phyloP scores from a whole-genome alignment of 2,797 vertebrate genomes.

The Chromis chromis region DNA sequence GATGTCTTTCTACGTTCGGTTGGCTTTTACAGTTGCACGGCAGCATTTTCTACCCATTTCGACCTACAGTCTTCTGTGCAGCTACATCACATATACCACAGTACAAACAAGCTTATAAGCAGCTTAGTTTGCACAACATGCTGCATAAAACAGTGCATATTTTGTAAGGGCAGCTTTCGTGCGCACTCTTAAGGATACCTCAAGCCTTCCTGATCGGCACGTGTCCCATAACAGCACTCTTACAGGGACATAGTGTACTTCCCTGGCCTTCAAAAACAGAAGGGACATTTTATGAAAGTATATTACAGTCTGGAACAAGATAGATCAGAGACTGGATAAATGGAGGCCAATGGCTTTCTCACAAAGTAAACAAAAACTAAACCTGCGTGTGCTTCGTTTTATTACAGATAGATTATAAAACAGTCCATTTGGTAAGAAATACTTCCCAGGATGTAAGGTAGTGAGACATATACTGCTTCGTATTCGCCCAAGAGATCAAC shows the following conservation, averaged over 20 bases:
- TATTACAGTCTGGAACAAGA: constrained; percentile 50
- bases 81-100: no score
- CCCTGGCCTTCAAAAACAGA: constrained; percentile 11
- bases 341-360: constrained; percentile 29
- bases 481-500: constrained; percentile 52
- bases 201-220: constrained; percentile 44
- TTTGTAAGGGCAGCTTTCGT: no score
- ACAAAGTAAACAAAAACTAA: constrained; percentile 55
- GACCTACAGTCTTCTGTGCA: no score
- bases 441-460: constrained; percentile 29
- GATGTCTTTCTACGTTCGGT: no score
- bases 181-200: constrained; percentile 29
- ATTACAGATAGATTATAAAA: constrained; percentile 53
- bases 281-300: constrained; percentile 31
- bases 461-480: constrained; percentile 35
- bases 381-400: constrained; percentile 32
- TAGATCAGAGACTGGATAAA: constrained; percentile 27
- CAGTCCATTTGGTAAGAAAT: constrained; percentile 28
- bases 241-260: constrained; percentile 33
- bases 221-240: constrained; percentile 40
- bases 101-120: no score
- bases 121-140: no score
- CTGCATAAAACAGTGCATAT: no score
- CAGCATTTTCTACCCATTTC: no score
- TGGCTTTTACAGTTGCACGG: no score